phyloP scores from a whole-genome alignment of 2,888 invertebrate genomes.

The Tipula helvola region DNA sequence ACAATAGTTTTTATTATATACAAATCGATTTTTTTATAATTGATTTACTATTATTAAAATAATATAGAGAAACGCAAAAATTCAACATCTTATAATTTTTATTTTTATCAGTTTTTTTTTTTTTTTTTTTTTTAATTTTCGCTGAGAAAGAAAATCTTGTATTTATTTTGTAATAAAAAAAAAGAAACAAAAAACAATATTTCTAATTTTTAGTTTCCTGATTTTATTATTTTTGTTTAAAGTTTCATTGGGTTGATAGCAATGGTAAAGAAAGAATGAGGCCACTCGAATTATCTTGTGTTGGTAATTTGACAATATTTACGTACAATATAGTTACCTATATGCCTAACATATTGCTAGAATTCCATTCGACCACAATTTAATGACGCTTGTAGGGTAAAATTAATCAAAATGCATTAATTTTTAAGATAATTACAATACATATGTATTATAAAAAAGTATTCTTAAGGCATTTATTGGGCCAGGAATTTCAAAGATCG shows the following conservation, averaged over 20 bases:
- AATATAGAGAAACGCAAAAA: neutral
- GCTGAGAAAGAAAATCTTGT: neutral
- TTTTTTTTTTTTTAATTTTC: neutral
- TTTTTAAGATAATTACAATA: too few relatives aligned
- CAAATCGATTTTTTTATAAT: constrained; percentile 5
- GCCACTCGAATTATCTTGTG: too few relatives aligned
- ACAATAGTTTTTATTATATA: constrained; percentile 1
- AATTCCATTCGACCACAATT: too few relatives aligned
- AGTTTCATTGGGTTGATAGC: neutral
- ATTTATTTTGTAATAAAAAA: constrained; percentile 10
- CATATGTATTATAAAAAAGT: too few relatives aligned
- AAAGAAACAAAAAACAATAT: neutral
- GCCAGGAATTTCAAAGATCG: too few relatives aligned
- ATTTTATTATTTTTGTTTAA: neutral
- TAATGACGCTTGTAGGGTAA: too few relatives aligned
- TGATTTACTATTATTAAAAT: neutral
- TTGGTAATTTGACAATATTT: too few relatives aligned
- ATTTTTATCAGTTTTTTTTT: neutral
- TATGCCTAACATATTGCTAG: too few relatives aligned
- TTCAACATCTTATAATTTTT: neutral
- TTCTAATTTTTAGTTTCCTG: neutral
- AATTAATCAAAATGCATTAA: too few relatives aligned
- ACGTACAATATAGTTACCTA: too few relatives aligned
- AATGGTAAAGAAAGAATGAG: neutral
- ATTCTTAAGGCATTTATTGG: too few relatives aligned